Evolutionary conservation across 1,140 invertebrate species (phyloP).

Genomic region (Drosophila arizonae): DNA sequence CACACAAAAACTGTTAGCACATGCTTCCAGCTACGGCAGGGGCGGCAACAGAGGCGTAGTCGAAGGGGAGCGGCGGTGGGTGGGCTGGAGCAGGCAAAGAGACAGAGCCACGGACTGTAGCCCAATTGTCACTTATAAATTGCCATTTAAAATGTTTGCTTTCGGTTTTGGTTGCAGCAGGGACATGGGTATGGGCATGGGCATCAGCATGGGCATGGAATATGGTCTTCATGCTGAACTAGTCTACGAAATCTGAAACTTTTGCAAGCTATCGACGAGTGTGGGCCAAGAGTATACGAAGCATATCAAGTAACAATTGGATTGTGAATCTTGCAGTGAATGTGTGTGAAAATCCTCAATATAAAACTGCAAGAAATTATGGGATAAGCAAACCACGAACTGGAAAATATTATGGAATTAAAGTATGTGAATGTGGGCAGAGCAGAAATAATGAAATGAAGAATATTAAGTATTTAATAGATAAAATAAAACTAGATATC

Average conservation of each 20-base stretch:
- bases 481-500: background rate
- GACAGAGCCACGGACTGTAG: slow-evolving; percentile 29
- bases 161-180: slow-evolving; percentile 29
- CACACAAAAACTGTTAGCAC: slow-evolving; percentile 78
- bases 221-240: slow-evolving; percentile 7
- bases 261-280: slow-evolving; percentile 20
- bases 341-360: background rate
- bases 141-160: slow-evolving; percentile 76
- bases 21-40: slow-evolving; percentile 61
- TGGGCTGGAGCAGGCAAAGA: background rate
- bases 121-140: slow-evolving; percentile 77
- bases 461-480: background rate
- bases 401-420: background rate
- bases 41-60: background rate
- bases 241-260: slow-evolving; percentile 43
- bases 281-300: background rate
- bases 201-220: background rate
- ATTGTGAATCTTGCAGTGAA: background rate
- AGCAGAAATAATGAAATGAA: background rate
- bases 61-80: background rate
- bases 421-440: background rate
- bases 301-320: slow-evolving; percentile 6
- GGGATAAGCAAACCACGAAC: background rate
- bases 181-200: background rate
- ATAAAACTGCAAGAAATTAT: background rate